Conservation (phyloP, 1,140 invertebrate species). For the Calycopis cecrops region DNA sequence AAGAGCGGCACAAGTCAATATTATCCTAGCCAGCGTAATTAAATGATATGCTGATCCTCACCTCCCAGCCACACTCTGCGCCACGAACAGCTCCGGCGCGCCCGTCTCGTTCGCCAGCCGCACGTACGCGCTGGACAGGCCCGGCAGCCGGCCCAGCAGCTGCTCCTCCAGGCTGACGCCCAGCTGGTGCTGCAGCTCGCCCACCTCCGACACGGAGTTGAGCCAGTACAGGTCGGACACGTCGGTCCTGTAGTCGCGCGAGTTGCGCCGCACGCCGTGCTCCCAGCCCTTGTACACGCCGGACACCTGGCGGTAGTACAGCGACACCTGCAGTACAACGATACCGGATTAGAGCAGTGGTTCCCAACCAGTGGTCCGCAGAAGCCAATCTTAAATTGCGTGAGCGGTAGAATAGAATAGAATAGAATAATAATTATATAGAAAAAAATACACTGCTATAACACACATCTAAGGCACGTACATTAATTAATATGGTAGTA, state of each 20-base stretch:
- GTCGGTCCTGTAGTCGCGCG: constrained; percentile 77
- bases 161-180: constrained; percentile 54
- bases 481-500: no score
- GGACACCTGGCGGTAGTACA: constrained; percentile 83
- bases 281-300: constrained; percentile 82
- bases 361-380: no score
- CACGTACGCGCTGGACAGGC: constrained; percentile 58
- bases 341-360: no score
- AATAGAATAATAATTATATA: no score
- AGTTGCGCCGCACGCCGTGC: constrained; percentile 79
- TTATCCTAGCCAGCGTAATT: no score
- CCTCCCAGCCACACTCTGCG: constrained; percentile 75
- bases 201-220: constrained; percentile 86
- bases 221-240: constrained; percentile 83
- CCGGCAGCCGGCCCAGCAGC: constrained; percentile 45
- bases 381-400: no score
- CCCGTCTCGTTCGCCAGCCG: constrained; percentile 52
- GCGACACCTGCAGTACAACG: constrained; percentile 74
- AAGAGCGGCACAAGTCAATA: no score
- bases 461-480: no score
- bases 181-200: constrained; percentile 76
- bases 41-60: constrained; percentile 23
- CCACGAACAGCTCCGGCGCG: constrained; percentile 55
- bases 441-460: no score
- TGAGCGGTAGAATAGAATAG: no score